These are phyloP conservation scores for Mythimna pallens DNA, from an alignment of 2,888 invertebrate species.

Conservation along the genomic window DNA sequence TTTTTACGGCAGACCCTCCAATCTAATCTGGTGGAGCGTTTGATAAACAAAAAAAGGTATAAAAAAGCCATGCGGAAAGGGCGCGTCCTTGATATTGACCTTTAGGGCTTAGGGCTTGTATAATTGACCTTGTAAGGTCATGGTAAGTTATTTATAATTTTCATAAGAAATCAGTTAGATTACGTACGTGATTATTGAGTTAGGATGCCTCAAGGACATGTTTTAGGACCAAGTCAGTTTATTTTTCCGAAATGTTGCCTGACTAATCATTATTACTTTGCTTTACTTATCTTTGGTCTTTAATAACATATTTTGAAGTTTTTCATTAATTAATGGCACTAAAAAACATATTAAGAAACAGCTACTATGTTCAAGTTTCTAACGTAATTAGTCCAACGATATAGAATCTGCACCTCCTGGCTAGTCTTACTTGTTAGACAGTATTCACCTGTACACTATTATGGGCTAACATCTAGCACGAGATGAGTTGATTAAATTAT, in stretches of 20 bases:
- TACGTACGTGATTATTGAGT: background rate
- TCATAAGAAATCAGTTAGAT: conserved; percentile 23
- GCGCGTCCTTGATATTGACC: conserved; percentile 53
- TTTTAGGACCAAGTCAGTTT: conserved; percentile 1
- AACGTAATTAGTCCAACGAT: conserved; percentile 17
- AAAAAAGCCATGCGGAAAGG: conserved; percentile 55
- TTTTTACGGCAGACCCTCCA: conserved; percentile 71
- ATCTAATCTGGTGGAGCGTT: conserved; percentile 74
- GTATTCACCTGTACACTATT: conserved; percentile 1
- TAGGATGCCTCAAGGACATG: conserved; percentile 19
- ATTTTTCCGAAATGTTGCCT: background rate
- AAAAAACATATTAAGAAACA: background rate
- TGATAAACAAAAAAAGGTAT: conserved; percentile 65
- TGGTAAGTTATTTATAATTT: conserved; percentile 22
- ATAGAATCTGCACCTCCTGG: conserved; percentile 5
- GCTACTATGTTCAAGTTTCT: background rate
- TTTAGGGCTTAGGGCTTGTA: conserved; percentile 37
- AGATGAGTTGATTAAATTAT: conserved; percentile 32
- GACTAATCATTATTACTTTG: background rate
- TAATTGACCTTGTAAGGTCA: conserved; percentile 56
- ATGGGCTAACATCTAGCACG: background rate
- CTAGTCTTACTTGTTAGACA: background rate
- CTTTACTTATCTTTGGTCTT: background rate
- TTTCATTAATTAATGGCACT: background rate
- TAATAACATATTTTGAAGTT: background rate